Evolutionary conservation across 2,888 invertebrate species (phyloP), one percentile per base, ranked within the genome.

Genomic region (Taenaris catops): DNA sequence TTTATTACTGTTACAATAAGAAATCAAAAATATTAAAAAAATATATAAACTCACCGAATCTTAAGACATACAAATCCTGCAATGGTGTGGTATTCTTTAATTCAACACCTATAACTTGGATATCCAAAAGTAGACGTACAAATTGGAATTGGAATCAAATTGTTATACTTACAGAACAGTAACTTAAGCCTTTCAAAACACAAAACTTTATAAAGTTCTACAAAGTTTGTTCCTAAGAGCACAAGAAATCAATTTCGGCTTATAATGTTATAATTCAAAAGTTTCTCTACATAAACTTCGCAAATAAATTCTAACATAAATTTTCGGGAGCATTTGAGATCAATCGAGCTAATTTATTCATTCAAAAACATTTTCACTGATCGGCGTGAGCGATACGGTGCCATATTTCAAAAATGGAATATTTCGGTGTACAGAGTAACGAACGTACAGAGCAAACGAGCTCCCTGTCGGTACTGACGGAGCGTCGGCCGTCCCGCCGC

Each of bases 391-490:
- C 63, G 54, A 61, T 32, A 53, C 59, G 63, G 66, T 73, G 72
- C 68, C n/a, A n/a, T n/a, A n/a, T n/a, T n/a, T n/a, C n/a, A n/a
- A 68, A 59, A 63, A 63, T 65, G 55, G 57, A 57, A 57, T 58
- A 61, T 27, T 42, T 46, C 46, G 48, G 36, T 37, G 41, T 26
- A 45, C 38, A 34, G 29, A 53, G 56, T 54, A 53, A 54, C 53
- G 53, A 53, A 60, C 79, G 79, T 72, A 63, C 57, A 55, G 50
- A 63, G 47, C 59, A 53, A 51, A 42, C 70, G 73, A 65, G 61
- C 59, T 70, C 66, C 65, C 65, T 64, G 63, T 60, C 53, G 56
- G 58, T 60, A 79, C 79, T 79, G 74, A 60, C 68, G 54, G 44
- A 47, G 41, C 41, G 39, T 49, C 53, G 49, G 46, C 38, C 46